Percentiles rank a stretch among this genome's conserved stretches.
phyloP scores from a whole-genome alignment of 2,113 vertebrate genomes.

The Phalacrocorax brasilianus region DNA sequence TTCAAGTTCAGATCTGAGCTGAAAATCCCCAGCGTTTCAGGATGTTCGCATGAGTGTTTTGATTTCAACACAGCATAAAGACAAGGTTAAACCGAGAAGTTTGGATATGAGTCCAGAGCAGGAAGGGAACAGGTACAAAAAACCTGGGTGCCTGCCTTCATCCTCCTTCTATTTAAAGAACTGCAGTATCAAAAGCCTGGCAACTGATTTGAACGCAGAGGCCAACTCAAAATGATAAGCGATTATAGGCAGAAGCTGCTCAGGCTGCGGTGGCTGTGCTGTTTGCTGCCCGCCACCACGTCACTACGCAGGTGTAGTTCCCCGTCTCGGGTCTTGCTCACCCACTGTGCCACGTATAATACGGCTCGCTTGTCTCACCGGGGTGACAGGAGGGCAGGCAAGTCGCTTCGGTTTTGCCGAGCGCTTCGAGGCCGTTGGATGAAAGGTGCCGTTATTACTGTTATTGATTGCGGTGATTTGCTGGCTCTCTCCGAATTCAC shows the following conservation, averaged over 20 bases:
- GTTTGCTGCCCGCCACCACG: accelerated
- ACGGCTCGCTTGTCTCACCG: accelerated
- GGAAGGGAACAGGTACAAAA: conserved; percentile 9
- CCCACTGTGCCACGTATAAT: accelerated
- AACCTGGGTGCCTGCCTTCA: background rate
- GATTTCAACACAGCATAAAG: conserved; percentile 22
- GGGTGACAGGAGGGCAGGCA: accelerated
- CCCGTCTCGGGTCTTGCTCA: background rate
- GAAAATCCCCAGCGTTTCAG: conserved; percentile 45
- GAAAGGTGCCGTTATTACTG: background rate
- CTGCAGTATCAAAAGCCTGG: background rate
- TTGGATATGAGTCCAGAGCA: background rate
- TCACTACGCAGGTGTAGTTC: accelerated
- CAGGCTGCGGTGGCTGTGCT: background rate
- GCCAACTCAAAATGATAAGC: background rate
- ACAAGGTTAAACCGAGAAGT: conserved; percentile 4
- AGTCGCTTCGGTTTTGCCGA: background rate
- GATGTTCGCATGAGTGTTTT: background rate
- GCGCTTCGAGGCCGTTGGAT: background rate
- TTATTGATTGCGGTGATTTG: accelerated
- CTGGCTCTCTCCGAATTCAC: background rate
- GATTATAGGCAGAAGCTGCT: conserved; percentile 4
- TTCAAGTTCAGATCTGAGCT: conserved; percentile 36
- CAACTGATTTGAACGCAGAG: background rate
- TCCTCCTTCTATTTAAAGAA: conserved; percentile 20